Evolutionary conservation across 2,888 invertebrate species (phyloP).

Genomic region (Neocrepidodera transversa): DNA sequence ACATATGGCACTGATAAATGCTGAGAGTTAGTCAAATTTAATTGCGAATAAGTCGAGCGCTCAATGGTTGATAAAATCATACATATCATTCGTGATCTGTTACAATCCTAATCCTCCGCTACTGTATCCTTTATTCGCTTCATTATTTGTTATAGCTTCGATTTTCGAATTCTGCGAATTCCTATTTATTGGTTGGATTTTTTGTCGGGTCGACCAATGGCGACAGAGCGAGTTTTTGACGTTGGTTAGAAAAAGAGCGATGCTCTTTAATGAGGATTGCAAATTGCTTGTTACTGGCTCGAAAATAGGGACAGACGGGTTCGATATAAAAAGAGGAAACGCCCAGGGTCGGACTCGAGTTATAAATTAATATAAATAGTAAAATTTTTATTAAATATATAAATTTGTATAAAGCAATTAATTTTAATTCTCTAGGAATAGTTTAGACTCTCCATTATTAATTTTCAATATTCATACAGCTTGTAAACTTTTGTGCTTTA

Average conservation of each 20-base stretch:
- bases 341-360: constrained; percentile 7
- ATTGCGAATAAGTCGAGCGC: too few species aligned
- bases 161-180: constrained; percentile 56
- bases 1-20: constrained; percentile 13
- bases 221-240: constrained; percentile 18
- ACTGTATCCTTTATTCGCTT: constrained; percentile 37
- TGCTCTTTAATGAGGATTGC: constrained; percentile 56
- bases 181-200: constrained; percentile 48
- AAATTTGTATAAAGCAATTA: too few species aligned
- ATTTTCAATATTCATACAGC: too few species aligned
- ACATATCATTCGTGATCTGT: too few species aligned
- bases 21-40: too few species aligned
- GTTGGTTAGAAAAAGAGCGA: constrained; percentile 29
- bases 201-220: constrained; percentile 22
- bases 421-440: too few species aligned
- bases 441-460: too few species aligned
- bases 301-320: constrained; percentile 54
- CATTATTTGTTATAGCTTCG: constrained; percentile 56
- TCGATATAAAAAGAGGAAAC: constrained; percentile 49
- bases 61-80: too few species aligned
- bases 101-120: neutral
- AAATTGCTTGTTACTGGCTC: constrained; percentile 59
- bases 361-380: too few species aligned
- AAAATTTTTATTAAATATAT: too few species aligned
- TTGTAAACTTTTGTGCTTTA: too few species aligned